Evolutionary conservation across 2,888 invertebrate genomes (phyloP), one percentile per base, ranked within the genome.

Genomic region (Sepiola atlantica): DNA sequence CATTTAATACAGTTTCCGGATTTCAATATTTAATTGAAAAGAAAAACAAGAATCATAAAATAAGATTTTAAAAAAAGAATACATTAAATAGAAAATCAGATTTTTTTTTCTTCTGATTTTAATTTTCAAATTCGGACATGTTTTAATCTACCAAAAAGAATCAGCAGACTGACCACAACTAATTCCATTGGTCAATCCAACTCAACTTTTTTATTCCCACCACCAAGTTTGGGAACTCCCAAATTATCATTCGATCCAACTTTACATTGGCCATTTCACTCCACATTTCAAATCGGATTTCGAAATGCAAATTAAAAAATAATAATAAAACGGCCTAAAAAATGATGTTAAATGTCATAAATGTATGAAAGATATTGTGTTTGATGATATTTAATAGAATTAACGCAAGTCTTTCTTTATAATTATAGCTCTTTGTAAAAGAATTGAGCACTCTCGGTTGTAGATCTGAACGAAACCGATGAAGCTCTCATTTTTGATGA

Each of bases 191-290:
- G 77, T 77, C n/a, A 77, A 77, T 77, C n/a, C 77, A 77, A 77
- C 93, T 94, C 94, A 97, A 97, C 96, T n/a, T 99, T 99, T 97
- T 99, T 99, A 96, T 99, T 98, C 90, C 99, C 99, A 95, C 99
- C 99, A 96, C 98, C 98, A 1, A 99, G 98, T 95, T 98, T 98
- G 96, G 99, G 99, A 95, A 98, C 98, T n/a, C n/a, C n/a, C 6
- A 96, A 96, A 95, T 99, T 99, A 97, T 99, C 99, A 97, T 99
- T 98, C 94, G 99, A 99, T 94, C 99, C 98, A 97, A 99, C 98
- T 97, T 98, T 98, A 90, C 92, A 92, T 90, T 90, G 32, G 55
- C 35, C 77, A 90, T 54, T 95, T 95, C 95, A 95, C 18, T 95
- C 95, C 61, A 94, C n/a, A 91, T 92, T 93, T 90, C 94, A 94